These are phyloP conservation scores for Pissodes strobi DNA, from an alignment of 1,140 invertebrate genomes.

Conservation along the genomic window DNA sequence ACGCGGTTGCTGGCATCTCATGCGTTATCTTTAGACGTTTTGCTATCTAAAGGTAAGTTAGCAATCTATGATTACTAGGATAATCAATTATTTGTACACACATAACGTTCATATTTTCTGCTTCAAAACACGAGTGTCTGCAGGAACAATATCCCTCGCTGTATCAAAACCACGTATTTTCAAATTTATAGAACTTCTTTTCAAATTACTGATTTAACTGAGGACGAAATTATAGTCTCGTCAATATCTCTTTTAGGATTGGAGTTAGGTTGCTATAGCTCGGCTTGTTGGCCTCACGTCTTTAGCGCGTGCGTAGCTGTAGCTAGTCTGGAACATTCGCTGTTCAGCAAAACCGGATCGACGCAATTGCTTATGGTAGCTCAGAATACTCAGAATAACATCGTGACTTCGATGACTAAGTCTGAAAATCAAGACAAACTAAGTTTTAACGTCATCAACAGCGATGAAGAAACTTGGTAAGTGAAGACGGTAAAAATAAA, in stretches of 20 bases:
- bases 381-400: conserved; percentile 56
- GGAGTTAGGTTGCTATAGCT: conserved; percentile 86
- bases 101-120: no score
- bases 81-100: no score
- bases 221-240: no score
- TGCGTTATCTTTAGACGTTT: conserved; percentile 87
- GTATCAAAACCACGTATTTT: no score
- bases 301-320: conserved; percentile 91
- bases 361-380: conserved; percentile 57
- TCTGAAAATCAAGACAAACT: conserved; percentile 54
- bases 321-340: conserved; percentile 83
- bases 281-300: conserved; percentile 92
- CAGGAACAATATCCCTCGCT: no score
- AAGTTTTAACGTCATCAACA: conserved; percentile 59
- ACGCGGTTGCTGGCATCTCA: conserved; percentile 81
- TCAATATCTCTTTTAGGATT: conserved; percentile 65
- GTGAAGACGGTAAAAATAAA: no score
- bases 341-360: conserved; percentile 73
- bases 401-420: conserved; percentile 51
- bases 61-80: no score
- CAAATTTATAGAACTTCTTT: no score
- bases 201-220: no score
- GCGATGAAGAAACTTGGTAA: conserved; percentile 75
- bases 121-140: no score
- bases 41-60: conserved; percentile 62